Base-by-base conservation (phyloP, 2,797 vertebrate species). In the Tenualosa ilisha region DNA sequence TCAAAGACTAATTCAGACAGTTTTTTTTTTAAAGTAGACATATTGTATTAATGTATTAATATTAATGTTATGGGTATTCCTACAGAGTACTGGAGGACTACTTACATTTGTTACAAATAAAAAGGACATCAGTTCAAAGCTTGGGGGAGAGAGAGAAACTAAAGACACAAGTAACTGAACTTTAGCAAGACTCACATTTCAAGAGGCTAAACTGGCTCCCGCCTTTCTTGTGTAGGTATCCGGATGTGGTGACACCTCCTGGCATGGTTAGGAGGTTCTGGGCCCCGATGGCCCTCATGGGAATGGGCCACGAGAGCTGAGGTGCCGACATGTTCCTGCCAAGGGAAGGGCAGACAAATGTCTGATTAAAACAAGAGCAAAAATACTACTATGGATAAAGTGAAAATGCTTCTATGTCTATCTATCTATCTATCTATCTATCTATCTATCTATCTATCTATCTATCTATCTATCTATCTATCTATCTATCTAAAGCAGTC, bases 251-350 rank as follows among this genome's bases (percentile, higher is more conserved):
- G 81, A 99, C 97, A 12, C 98, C 98, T 83, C 98, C 98, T 0
- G 98, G 98, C 98, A 99, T 99, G 13, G 98, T 99, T 88, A 99
- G 93, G 84, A 99, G 96, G 91, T 99, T 99, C 94, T 99, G 98
- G 84, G 98, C 98, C 83, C 98, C 98, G 7, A 99, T 99, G 88
- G 98, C 98, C 93, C 96, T 97, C 98, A 99, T 99, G 9, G 98
- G 98, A 86, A 96, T 90, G 0, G 98, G 98, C 98, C 98, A 99
- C 87, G 92, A 94, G 89, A 94, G 91, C 92, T 97, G 97, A 86
- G 95, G 91, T 0, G 93, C 93, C 6, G 96, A 96, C 98, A 99
- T 99, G 85, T 63, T 96, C 93, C 98, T 99, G 88, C 1, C 68
- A 61, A 11, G 20, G 84, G 50, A 75, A 31, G 81, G 15, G 9